Evolutionary conservation across 2,797 vertebrate genomes (phyloP).

Genomic region (Danio albolineatus): DNA sequence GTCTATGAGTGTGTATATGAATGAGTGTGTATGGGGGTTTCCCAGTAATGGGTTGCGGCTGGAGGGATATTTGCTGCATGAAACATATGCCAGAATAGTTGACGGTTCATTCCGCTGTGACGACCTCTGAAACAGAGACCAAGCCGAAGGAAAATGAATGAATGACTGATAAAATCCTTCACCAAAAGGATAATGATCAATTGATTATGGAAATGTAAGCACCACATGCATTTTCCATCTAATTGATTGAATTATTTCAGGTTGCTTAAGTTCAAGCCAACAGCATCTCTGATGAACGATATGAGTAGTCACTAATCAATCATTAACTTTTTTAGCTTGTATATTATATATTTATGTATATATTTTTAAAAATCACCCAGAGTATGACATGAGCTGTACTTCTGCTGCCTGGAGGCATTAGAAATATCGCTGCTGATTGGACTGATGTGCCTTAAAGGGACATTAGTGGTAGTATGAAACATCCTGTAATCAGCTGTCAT

Average conservation of each 20-base stretch:
- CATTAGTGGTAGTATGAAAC: not conserved
- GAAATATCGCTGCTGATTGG: not conserved
- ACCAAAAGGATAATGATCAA: not conserved
- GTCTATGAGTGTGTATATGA: no score
- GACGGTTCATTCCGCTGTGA: no score
- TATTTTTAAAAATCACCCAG: not conserved
- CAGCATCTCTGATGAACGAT: not conserved
- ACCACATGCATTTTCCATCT: not conserved
- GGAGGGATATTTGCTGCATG: no score
- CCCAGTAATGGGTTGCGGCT: no score
- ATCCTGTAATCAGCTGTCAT: not conserved
- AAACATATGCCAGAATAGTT: no score
- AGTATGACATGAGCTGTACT: not conserved
- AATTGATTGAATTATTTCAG: not conserved
- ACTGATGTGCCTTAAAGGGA: not conserved
- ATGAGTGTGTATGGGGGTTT: no score
- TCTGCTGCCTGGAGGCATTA: not conserved
- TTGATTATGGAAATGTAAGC: conserved; percentile 6
- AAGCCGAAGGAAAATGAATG: no score
- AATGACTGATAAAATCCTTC: no score
- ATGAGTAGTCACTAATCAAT: not conserved
- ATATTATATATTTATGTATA: no score
- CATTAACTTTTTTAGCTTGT: no score
- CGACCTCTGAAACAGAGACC: no score
- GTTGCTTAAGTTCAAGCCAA: not conserved